Conservation (phyloP, 1,140 invertebrate genomes). For the Saccostrea echinata region DNA sequence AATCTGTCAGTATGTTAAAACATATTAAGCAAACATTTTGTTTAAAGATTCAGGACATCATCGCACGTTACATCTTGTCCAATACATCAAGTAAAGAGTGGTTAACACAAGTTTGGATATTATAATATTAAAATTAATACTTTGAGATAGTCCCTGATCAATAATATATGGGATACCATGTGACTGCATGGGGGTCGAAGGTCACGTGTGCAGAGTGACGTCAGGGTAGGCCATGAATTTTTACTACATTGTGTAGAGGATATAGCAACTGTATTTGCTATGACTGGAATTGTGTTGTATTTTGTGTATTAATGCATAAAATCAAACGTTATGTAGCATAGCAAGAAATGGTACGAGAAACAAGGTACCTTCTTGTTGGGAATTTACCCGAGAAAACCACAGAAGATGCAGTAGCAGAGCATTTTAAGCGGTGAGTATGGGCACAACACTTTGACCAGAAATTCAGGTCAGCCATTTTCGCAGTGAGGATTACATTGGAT, state of each 20-base stretch:
- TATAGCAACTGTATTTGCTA: conserved; percentile 47
- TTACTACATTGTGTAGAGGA: conserved; percentile 54
- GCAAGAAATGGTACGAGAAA: conserved; percentile 97
- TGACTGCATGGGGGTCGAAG: conserved; percentile 59
- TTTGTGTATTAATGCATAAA: conserved; percentile 58
- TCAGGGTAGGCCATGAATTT: conserved; percentile 60
- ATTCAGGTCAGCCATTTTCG: conserved; percentile 56
- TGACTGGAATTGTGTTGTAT: conserved; percentile 35
- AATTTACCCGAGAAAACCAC: conserved; percentile 99
- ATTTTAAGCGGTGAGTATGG: conserved; percentile 95
- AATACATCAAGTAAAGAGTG: no score
- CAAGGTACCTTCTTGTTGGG: conserved; percentile 99
- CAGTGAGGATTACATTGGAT: conserved; percentile 36
- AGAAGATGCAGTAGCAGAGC: conserved; percentile 96
- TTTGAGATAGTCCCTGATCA: conserved; percentile 51
- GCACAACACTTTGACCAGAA: conserved; percentile 53
- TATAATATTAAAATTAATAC: neutral
- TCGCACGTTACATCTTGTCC: no score
- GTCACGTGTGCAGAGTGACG: conserved; percentile 61
- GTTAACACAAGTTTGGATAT: neutral
- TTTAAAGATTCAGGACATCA: no score
- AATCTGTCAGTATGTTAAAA: no score
- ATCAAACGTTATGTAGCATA: conserved; percentile 70
- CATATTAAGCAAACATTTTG: no score
- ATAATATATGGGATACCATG: conserved; percentile 52